A percentile compares a stretch with the other conserved stretches of the same genome.
These are phyloP conservation scores for Spermophilus dauricus DNA, from an alignment of 2,113 vertebrate species.

Conservation along the genomic window DNA sequence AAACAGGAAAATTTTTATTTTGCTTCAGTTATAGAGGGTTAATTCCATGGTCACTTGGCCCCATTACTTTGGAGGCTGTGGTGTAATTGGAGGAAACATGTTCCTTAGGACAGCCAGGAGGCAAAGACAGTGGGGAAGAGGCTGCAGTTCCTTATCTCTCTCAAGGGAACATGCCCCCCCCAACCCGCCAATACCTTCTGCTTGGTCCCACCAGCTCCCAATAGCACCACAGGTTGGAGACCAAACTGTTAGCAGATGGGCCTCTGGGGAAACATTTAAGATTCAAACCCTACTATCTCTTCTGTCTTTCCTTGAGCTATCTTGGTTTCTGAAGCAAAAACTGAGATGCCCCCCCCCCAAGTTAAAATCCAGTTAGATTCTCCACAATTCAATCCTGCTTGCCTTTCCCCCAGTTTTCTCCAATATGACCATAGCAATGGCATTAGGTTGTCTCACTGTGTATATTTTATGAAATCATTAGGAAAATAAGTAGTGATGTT, in stretches of 20 bases:
- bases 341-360: neutral
- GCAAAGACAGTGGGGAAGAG: neutral
- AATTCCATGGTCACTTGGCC: neutral
- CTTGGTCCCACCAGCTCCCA: neutral
- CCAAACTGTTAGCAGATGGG: neutral
- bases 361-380: conserved; percentile 27
- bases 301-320: neutral
- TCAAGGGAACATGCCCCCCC: neutral
- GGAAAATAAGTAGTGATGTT: conserved; percentile 17
- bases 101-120: neutral
- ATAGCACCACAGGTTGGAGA: neutral
- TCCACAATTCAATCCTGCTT: neutral
- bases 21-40: neutral
- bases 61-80: neutral
- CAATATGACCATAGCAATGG: neutral
- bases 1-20: neutral
- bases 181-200: no score
- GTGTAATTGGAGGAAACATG: neutral
- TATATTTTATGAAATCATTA: conserved; percentile 48
- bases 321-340: conserved; percentile 56
- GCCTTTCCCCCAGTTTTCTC: neutral
- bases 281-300: neutral
- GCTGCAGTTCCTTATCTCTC: neutral
- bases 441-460: neutral
- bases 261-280: neutral